Conservation (phyloP, 1,140 invertebrate genomes). For the Melitaea cinxia region DNA sequence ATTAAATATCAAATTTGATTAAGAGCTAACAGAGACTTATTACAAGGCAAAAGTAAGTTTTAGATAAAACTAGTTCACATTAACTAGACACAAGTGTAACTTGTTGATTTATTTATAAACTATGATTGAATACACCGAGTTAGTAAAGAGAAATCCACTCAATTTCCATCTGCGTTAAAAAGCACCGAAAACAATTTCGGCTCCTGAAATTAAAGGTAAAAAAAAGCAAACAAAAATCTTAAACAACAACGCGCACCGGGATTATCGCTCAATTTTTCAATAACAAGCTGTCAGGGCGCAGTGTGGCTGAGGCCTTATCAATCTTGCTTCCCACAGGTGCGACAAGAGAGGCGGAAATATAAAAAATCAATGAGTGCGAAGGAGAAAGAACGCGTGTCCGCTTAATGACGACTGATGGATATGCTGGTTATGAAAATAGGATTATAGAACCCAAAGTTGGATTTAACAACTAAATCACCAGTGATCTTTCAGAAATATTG, state of each 20-base stretch:
- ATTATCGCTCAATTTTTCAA: slow-evolving; percentile 79
- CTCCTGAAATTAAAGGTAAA: slow-evolving; percentile 30
- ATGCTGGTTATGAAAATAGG: slow-evolving; percentile 64
- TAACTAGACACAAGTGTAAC: background rate
- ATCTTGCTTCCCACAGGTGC: slow-evolving; percentile 72
- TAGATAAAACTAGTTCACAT: no score
- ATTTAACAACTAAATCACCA: slow-evolving; percentile 59
- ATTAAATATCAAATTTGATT: no score
- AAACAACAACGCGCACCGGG: slow-evolving; percentile 61
- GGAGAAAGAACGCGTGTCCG: slow-evolving; percentile 48
- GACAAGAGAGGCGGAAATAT: slow-evolving; percentile 35
- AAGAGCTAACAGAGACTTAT: no score
- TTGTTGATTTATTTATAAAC: background rate
- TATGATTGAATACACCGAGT: background rate
- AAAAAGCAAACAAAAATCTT: slow-evolving; percentile 66
- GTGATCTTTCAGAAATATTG: slow-evolving; percentile 59
- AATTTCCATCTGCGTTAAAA: slow-evolving; percentile 50
- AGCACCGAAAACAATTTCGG: slow-evolving; percentile 42
- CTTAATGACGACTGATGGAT: slow-evolving; percentile 77
- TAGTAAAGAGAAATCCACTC: slow-evolving; percentile 44
- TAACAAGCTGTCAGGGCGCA: slow-evolving; percentile 70
- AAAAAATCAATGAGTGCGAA: slow-evolving; percentile 24
- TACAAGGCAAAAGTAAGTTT: no score
- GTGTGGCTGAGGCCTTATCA: slow-evolving; percentile 62
- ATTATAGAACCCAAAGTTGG: slow-evolving; percentile 60